A percentile compares a stretch with the other conserved stretches of the same genome.
Conservation (phyloP, 2,797 vertebrate species). For the Phrynocephalus guinanensis region DNA sequence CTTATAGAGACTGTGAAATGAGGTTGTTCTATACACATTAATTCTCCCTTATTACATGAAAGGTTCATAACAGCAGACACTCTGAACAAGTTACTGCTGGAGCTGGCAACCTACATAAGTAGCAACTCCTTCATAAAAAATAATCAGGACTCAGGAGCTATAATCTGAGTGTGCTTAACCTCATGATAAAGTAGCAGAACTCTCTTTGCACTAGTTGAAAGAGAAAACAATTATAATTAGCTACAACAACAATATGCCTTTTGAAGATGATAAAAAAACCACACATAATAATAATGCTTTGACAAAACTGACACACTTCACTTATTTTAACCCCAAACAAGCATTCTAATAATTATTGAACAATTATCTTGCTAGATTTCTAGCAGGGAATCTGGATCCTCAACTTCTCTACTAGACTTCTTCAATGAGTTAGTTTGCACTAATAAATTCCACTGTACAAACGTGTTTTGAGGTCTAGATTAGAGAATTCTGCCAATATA, state of each 20-base stretch:
- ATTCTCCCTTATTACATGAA: not conserved
- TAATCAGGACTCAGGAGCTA: not conserved
- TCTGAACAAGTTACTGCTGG: not conserved
- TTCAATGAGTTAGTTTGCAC: not conserved
- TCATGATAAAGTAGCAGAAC: conserved; percentile 23
- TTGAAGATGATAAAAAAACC: not conserved
- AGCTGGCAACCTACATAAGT: conserved; percentile 23
- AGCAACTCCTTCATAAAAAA: conserved; percentile 20
- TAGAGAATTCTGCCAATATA: not conserved
- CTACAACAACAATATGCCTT: not conserved
- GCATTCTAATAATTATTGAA: not conserved
- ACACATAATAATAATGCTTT: not conserved
- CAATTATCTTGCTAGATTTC: not conserved
- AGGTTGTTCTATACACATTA: not conserved
- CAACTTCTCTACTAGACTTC: not conserved
- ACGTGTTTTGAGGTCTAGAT: not conserved
- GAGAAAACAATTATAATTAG: accelerated
- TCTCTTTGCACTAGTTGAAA: not conserved
- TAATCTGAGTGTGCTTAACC: conserved; percentile 12
- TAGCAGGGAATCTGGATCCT: not conserved
- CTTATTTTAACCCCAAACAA: not conserved
- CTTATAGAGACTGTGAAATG: not conserved
- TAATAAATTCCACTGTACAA: not conserved
- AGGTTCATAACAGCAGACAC: conserved; percentile 6
- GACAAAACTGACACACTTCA: not conserved